Conservation (phyloP, 1,140 invertebrate species). For the Dendrolimus kikuchii region DNA sequence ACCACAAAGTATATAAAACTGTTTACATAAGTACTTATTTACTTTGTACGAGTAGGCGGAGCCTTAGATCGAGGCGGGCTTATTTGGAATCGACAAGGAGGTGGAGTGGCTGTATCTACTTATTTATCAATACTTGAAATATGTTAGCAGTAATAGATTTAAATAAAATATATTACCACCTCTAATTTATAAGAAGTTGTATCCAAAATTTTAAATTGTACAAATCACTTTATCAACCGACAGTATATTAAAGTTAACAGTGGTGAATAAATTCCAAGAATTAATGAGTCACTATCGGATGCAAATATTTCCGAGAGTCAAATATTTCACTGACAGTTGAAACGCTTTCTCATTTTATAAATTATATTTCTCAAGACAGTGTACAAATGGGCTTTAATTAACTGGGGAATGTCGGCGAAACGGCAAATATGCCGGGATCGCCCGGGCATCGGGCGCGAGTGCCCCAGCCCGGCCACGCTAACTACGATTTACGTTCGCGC, state of each 20-base stretch:
- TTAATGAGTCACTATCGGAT: conserved; percentile 12
- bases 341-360: conserved; percentile 55
- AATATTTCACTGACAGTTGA: conserved; percentile 40
- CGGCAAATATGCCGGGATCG: conserved; percentile 55
- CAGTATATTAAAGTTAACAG: neutral
- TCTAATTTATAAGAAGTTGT: too few species aligned
- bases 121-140: conserved; percentile 42
- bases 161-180: too few species aligned
- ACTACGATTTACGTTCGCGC: conserved; percentile 55
- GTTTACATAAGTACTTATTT: conserved; percentile 59
- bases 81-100: conserved; percentile 65
- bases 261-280: conserved; percentile 4
- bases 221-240: neutral
- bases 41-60: conserved; percentile 57
- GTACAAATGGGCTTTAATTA: conserved; percentile 66
- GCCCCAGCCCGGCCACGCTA: conserved; percentile 24
- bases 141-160: too few species aligned
- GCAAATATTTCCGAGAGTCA: conserved; percentile 18
- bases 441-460: conserved; percentile 21
- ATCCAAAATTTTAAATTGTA: neutral
- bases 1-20: conserved; percentile 26
- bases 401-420: conserved; percentile 58
- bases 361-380: conserved; percentile 60
- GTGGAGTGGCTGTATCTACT: conserved; percentile 45
- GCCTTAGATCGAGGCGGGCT: conserved; percentile 60